These are phyloP conservation scores for Ranitomeya imitator DNA, from an alignment of 2,113 vertebrate genomes.

Conservation along the genomic window DNA sequence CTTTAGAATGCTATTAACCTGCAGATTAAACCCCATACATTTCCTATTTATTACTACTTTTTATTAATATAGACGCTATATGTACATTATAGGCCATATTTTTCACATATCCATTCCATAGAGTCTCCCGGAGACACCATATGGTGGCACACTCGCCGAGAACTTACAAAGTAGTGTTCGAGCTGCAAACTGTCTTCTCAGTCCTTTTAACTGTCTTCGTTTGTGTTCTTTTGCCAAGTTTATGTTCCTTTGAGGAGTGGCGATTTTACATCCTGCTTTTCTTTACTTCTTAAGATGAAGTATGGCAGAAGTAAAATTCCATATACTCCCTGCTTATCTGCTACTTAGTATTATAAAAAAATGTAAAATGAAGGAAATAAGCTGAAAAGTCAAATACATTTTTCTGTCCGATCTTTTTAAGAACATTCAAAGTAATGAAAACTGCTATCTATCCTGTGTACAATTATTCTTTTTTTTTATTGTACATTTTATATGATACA, in stretches of 20 bases:
- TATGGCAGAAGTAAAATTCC: slow-evolving; percentile 1
- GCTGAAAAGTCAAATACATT: not conserved
- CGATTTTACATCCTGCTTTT: not conserved
- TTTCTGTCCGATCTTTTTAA: not conserved
- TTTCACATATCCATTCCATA: too few relatives aligned
- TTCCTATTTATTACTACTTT: too few relatives aligned
- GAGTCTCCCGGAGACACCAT: too few relatives aligned
- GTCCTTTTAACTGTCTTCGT: not conserved
- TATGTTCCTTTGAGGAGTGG: not conserved
- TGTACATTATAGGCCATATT: too few relatives aligned
- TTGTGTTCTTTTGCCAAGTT: not conserved
- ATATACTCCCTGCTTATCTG: not conserved
- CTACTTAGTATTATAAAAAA: not conserved
- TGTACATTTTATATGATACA: too few relatives aligned
- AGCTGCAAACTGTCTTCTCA: not conserved
- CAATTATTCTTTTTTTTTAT: too few relatives aligned
- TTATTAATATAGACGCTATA: too few relatives aligned
- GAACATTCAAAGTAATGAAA: not conserved
- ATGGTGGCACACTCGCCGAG: too few relatives aligned
- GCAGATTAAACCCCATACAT: too few relatives aligned
- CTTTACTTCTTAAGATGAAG: not conserved
- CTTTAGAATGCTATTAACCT: too few relatives aligned
- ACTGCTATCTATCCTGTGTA: not conserved
- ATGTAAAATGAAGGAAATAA: not conserved
- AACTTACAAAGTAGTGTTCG: too few relatives aligned